Conservation (phyloP, 2,797 vertebrate species). For the Lagorchestes hirsutus region DNA sequence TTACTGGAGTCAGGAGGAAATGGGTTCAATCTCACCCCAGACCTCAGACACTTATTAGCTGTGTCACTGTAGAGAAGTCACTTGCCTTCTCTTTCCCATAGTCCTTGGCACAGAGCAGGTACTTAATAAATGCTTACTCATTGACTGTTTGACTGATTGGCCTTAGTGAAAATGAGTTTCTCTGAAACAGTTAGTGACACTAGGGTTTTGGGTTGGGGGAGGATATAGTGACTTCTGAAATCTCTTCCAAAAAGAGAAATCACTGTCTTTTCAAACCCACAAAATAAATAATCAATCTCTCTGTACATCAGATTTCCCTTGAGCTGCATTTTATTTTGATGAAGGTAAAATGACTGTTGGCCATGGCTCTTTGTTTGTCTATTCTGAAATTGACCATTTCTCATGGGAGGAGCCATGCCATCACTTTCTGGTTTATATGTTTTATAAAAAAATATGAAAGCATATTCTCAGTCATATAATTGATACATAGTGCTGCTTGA, state of each 20-base stretch:
- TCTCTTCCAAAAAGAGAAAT: conserved; percentile 22
- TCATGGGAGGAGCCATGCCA: conserved; percentile 63
- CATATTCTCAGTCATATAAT: conserved; percentile 78
- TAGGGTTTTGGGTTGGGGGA: not conserved
- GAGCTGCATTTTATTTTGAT: conserved; percentile 28
- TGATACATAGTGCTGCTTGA: conserved; percentile 77
- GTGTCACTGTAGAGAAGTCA: not conserved
- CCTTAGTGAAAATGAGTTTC: not conserved
- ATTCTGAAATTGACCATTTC: conserved; percentile 51
- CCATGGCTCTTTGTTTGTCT: not conserved
- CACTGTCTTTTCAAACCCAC: not conserved
- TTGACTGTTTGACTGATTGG: not conserved
- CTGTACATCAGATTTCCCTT: not conserved
- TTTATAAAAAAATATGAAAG: conserved; percentile 63
- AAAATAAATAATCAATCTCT: conserved; percentile 8
- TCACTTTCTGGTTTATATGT: conserved; percentile 61
- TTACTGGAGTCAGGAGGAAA: not conserved
- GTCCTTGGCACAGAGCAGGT: not conserved
- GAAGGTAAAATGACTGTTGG: conserved; percentile 12
- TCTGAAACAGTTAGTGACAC: not conserved
- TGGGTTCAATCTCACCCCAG: not conserved
- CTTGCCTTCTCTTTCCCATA: not conserved
- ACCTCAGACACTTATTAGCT: not conserved
- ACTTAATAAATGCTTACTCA: not conserved
- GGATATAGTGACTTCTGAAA: conserved; percentile 16